Conservation (phyloP, 2,888 invertebrate genomes). For the Masnerella sp. region DNA sequence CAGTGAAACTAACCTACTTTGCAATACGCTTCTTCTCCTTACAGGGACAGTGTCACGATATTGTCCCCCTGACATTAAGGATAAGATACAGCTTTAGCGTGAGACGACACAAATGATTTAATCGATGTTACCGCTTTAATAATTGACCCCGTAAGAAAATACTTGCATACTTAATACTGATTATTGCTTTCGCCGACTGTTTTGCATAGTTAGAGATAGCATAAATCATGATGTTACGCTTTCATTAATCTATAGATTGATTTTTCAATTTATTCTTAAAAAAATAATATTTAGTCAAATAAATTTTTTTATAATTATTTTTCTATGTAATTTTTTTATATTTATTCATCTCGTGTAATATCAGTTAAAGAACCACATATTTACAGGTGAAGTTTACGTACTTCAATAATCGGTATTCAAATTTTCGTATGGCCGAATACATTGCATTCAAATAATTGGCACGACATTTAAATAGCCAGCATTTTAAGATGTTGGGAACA, state of each 20-base stretch:
- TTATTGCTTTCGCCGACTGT: constrained; percentile 31
- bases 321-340: too few species aligned
- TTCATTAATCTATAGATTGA: constrained; percentile 19
- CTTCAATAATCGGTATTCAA: too few species aligned
- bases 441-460: too few species aligned
- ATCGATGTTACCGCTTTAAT: constrained; percentile 29
- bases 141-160: constrained; percentile 22
- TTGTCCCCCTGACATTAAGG: constrained; percentile 31
- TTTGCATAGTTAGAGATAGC: constrained; percentile 18
- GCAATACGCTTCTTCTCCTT: constrained; percentile 1
- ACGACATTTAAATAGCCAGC: too few species aligned
- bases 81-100: constrained; percentile 19
- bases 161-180: constrained; percentile 10
- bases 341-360: too few species aligned
- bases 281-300: too few species aligned
- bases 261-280: constrained; percentile 7
- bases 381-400: too few species aligned
- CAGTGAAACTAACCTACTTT: constrained; percentile 22
- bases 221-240: constrained; percentile 30
- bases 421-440: too few species aligned
- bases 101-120: constrained; percentile 31
- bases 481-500: background rate
- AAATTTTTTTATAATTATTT: too few species aligned
- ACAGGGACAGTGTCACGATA: constrained; percentile 15
- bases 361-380: too few species aligned